phyloP scores from a whole-genome alignment of 1,140 invertebrate genomes.

The Drosophila neocordata region DNA sequence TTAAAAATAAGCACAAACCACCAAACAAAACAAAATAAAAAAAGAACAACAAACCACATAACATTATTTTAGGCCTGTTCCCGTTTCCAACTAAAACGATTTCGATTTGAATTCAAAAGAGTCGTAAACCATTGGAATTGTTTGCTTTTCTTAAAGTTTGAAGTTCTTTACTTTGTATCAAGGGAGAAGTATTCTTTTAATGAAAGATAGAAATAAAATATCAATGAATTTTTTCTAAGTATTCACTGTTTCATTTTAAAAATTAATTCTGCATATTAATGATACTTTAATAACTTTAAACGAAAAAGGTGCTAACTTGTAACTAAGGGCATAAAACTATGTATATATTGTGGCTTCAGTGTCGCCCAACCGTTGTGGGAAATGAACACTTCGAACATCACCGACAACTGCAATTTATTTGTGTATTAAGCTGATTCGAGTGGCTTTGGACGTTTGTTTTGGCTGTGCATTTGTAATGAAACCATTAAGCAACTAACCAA shows the following conservation, averaged over 20 bases:
- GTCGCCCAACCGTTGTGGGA: background rate
- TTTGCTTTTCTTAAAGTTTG: background rate
- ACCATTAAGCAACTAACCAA: constrained; percentile 3
- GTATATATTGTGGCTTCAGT: too few relatives aligned
- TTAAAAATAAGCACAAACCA: constrained; percentile 10
- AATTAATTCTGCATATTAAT: too few relatives aligned
- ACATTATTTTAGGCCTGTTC: constrained; percentile 1
- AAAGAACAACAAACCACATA: background rate
- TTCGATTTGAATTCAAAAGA: background rate
- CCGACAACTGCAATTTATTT: background rate
- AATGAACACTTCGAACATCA: background rate
- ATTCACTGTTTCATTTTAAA: too few relatives aligned
- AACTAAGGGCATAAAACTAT: background rate
- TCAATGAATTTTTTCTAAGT: too few relatives aligned
- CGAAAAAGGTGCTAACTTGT: background rate
- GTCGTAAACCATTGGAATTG: too few relatives aligned
- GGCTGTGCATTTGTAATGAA: background rate
- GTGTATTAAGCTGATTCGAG: background rate
- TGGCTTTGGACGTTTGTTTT: background rate
- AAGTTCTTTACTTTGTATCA: constrained; percentile 4
- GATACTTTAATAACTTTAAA: background rate
- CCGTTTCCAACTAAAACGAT: background rate
- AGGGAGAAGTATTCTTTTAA: too few relatives aligned
- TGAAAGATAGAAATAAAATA: too few relatives aligned
- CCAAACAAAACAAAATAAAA: background rate